These are phyloP conservation scores for Darevskia mixta DNA, from an alignment of 2,797 vertebrate genomes.

Conservation along the genomic window DNA sequence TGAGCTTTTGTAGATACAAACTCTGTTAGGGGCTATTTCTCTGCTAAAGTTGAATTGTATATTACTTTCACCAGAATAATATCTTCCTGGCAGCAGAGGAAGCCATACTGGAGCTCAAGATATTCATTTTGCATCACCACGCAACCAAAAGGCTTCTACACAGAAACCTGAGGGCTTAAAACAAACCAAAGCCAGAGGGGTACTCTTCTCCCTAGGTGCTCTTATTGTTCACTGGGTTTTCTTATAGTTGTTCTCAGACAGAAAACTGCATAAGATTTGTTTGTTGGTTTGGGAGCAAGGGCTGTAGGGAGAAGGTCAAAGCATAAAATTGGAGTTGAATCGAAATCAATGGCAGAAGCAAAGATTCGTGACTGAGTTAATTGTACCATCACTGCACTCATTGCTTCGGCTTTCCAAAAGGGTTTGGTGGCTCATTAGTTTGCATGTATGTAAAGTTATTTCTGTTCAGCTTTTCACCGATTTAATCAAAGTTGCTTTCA, in stretches of 20 bases:
- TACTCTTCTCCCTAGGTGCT: fast-evolving
- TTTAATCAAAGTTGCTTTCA: neutral
- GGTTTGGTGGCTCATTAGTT: conserved; percentile 4
- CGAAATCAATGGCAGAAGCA: conserved; percentile 65
- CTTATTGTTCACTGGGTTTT: neutral
- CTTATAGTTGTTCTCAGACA: neutral
- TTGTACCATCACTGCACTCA: conserved; percentile 8
- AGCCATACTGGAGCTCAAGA: neutral
- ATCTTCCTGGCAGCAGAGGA: neutral
- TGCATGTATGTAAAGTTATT: neutral
- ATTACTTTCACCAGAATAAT: neutral
- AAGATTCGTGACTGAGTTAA: conserved; percentile 62
- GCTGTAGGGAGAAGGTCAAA: conserved; percentile 67
- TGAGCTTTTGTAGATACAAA: neutral
- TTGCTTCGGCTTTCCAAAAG: neutral
- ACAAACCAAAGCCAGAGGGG: neutral
- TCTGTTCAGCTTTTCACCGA: neutral
- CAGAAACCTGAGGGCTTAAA: conserved; percentile 3
- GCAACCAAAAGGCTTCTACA: neutral
- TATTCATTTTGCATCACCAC: neutral
- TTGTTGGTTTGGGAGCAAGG: conserved; percentile 34
- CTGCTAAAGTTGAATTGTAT: neutral
- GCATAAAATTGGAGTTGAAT: conserved; percentile 65
- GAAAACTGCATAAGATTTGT: conserved; percentile 56
- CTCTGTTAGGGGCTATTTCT: neutral